Conservation (phyloP, 2,797 vertebrate species). For the Gobionotothen gibberifrons region DNA sequence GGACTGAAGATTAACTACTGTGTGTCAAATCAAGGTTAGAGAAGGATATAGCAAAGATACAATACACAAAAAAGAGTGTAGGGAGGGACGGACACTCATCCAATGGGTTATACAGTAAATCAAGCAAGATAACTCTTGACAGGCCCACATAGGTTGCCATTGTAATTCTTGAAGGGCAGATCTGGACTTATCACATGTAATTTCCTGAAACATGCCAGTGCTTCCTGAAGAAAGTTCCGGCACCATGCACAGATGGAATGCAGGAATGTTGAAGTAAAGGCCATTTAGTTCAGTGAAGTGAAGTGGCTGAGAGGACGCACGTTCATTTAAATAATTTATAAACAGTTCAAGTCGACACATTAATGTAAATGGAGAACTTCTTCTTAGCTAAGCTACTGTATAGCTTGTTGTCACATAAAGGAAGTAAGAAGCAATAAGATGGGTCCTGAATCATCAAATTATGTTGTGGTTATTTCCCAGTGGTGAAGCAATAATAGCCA, state of each 20-base stretch:
- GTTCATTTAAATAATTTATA: not conserved
- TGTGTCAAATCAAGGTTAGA: slow-evolving; percentile 4
- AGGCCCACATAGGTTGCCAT: slow-evolving; percentile 36
- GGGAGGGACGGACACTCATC: slow-evolving; percentile 15
- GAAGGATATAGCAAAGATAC: not conserved
- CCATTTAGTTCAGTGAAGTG: not conserved
- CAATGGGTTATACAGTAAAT: slow-evolving; percentile 15
- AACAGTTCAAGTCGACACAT: not conserved
- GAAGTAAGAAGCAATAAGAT: slow-evolving; percentile 15
- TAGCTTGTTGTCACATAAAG: slow-evolving; percentile 17
- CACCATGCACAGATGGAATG: not conserved
- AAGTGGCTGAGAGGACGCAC: not conserved
- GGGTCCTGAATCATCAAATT: slow-evolving; percentile 41
- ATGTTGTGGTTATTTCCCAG: slow-evolving; percentile 20
- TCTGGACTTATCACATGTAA: slow-evolving; percentile 43
- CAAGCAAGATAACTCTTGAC: slow-evolving; percentile 49
- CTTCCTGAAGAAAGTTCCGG: slow-evolving; percentile 44
- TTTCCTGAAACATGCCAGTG: slow-evolving; percentile 55
- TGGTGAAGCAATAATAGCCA: slow-evolving; percentile 12
- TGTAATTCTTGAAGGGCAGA: slow-evolving; percentile 33
- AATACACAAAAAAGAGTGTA: slow-evolving; percentile 9
- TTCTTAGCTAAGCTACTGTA: not conserved
- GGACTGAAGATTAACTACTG: not conserved
- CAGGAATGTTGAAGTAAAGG: not conserved
- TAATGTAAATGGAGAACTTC: slow-evolving; percentile 2